phyloP scores from a whole-genome alignment of 2,888 invertebrate species.

The Acleris holmiana region DNA sequence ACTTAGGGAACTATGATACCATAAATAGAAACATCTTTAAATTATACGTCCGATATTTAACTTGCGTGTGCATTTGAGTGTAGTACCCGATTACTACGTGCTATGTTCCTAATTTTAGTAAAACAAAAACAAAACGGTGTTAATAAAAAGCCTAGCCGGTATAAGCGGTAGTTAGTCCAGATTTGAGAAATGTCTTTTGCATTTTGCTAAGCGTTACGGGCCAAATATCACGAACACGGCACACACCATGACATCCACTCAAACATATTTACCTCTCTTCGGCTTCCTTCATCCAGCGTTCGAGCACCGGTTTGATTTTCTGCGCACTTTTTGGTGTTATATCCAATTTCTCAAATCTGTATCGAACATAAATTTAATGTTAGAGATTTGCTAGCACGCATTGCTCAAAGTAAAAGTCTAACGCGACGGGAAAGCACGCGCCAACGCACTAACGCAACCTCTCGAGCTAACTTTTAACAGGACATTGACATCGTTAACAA shows the following conservation, averaged over 20 bases:
- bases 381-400: conserved; percentile 75
- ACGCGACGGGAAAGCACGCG: conserved; percentile 53
- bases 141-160: conserved; percentile 61
- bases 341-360: conserved; percentile 99
- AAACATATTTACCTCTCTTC: conserved; percentile 94
- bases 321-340: conserved; percentile 99
- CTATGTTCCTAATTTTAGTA: conserved; percentile 48
- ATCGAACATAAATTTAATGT: conserved; percentile 83
- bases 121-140: conserved; percentile 40
- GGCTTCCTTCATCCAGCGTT: conserved; percentile 99
- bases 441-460: conserved; percentile 56
- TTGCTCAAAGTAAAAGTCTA: conserved; percentile 55
- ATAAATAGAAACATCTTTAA: neutral
- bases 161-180: conserved; percentile 82
- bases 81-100: neutral
- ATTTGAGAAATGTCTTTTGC: conserved; percentile 81
- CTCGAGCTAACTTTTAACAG: conserved; percentile 81
- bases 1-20: neutral
- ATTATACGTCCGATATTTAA: neutral
- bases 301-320: conserved; percentile 99
- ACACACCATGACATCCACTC: conserved; percentile 77
- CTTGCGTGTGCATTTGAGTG: no score
- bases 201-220: conserved; percentile 79
- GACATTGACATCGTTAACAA: conserved; percentile 87
- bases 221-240: conserved; percentile 81